These are phyloP conservation scores for Tridacna crocea DNA, from an alignment of 2,888 invertebrate genomes.

Conservation along the genomic window DNA sequence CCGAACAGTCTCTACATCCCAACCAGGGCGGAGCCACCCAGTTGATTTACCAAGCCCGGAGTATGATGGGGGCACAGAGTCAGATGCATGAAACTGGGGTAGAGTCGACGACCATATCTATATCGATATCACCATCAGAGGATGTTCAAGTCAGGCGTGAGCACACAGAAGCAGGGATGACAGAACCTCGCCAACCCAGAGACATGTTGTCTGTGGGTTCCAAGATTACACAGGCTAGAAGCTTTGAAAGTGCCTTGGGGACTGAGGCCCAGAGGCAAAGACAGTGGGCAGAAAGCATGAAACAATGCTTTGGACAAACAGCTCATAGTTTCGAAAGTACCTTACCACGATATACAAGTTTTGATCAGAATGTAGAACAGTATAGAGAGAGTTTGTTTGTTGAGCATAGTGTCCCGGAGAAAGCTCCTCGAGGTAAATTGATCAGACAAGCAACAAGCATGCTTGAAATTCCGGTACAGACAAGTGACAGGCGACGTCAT, in stretches of 20 bases:
- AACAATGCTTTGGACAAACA: conserved; percentile 49
- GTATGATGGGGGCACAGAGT: conserved; percentile 49
- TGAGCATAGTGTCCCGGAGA: conserved; percentile 45
- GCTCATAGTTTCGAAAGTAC: conserved; percentile 64
- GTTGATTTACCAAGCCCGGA: conserved; percentile 42
- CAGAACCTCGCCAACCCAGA: conserved; percentile 17
- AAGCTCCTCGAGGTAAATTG: conserved; percentile 28
- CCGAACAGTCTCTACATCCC: conserved; percentile 39
- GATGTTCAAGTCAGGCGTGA: conserved; percentile 15
- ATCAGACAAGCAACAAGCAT: conserved; percentile 36
- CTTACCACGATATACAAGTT: conserved; percentile 50
- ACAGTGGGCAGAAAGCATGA: conserved; percentile 35
- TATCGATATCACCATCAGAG: conserved; percentile 52
- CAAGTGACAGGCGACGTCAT: conserved; percentile 43
- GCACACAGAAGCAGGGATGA: background rate
- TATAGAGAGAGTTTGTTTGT: conserved; percentile 36
- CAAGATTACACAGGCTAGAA: conserved; percentile 51
- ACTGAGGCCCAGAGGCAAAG: conserved; percentile 41
- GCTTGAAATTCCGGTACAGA: conserved; percentile 54
- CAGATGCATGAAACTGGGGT: conserved; percentile 31
- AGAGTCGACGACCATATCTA: conserved; percentile 49
- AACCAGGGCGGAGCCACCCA: conserved; percentile 50
- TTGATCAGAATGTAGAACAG: conserved; percentile 44
- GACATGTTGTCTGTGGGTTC: conserved; percentile 41
- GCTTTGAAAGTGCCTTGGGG: conserved; percentile 65